Evolutionary conservation across 1,140 invertebrate genomes (phyloP).

Genomic region (Polypedilum vanderplanki): DNA sequence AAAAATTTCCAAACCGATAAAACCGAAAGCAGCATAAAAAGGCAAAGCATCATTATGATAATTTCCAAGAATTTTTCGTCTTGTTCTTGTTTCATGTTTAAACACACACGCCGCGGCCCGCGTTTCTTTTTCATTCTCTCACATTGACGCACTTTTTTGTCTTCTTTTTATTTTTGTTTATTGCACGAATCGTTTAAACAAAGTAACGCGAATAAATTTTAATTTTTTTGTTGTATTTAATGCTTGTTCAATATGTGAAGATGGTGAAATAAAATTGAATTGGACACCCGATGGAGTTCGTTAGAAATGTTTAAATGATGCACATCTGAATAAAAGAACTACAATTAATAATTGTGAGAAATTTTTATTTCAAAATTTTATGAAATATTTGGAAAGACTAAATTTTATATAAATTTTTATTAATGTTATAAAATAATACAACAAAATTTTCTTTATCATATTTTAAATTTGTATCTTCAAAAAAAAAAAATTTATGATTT

Average conservation of each 20-base stretch:
- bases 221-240: background rate
- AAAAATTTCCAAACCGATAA: too few relatives aligned
- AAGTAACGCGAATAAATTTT: background rate
- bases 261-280: background rate
- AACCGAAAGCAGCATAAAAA: background rate
- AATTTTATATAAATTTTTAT: too few relatives aligned
- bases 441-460: too few relatives aligned
- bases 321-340: background rate
- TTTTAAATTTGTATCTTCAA: too few relatives aligned
- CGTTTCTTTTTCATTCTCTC: background rate
- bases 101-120: background rate
- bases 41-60: background rate
- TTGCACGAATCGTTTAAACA: background rate
- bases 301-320: background rate
- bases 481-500: too few relatives aligned
- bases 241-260: background rate
- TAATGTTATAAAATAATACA: too few relatives aligned
- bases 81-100: background rate
- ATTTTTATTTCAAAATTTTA: too few relatives aligned
- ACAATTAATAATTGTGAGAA: too few relatives aligned
- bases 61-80: background rate
- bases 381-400: too few relatives aligned
- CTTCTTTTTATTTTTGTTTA: background rate
- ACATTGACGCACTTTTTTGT: slow-evolving; percentile 5
- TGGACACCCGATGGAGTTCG: slow-evolving; percentile 5